Percentiles rank a stretch among this genome's conserved stretches.
Evolutionary conservation across 2,888 invertebrate genomes (phyloP).

Genomic region (Callosobruchus maculatus): DNA sequence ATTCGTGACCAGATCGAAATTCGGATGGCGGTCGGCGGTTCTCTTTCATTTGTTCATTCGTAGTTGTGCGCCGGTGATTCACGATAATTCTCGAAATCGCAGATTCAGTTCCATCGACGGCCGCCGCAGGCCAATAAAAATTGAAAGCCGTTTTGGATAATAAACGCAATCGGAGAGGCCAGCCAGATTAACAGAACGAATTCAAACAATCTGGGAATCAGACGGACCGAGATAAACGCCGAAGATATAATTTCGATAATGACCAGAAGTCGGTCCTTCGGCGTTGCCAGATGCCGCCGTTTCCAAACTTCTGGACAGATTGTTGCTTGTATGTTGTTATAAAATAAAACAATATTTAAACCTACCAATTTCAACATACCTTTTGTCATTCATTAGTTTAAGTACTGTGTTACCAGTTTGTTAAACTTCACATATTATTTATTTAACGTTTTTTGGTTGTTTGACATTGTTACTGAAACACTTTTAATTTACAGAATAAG

Average conservation of each 20-base stretch:
- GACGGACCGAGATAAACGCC: neutral
- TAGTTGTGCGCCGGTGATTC: neutral
- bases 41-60: neutral
- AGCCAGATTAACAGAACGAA: neutral
- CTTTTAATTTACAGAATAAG: too few relatives aligned
- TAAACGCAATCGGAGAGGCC: neutral
- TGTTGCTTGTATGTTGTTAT: too few relatives aligned
- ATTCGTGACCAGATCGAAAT: neutral
- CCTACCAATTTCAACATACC: too few relatives aligned
- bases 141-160: neutral
- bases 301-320: too few relatives aligned
- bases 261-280: neutral
- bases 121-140: neutral
- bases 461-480: too few relatives aligned
- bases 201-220: neutral
- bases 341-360: too few relatives aligned
- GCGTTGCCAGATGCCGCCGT: neutral
- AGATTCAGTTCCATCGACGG: neutral
- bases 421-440: too few relatives aligned
- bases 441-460: too few relatives aligned
- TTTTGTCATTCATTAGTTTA: too few relatives aligned
- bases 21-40: too few relatives aligned
- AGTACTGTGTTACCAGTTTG: too few relatives aligned
- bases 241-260: neutral
- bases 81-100: neutral